Base-by-base conservation (phyloP, 1,140 invertebrate species). In the Panagrolaimus sp. region DNA sequence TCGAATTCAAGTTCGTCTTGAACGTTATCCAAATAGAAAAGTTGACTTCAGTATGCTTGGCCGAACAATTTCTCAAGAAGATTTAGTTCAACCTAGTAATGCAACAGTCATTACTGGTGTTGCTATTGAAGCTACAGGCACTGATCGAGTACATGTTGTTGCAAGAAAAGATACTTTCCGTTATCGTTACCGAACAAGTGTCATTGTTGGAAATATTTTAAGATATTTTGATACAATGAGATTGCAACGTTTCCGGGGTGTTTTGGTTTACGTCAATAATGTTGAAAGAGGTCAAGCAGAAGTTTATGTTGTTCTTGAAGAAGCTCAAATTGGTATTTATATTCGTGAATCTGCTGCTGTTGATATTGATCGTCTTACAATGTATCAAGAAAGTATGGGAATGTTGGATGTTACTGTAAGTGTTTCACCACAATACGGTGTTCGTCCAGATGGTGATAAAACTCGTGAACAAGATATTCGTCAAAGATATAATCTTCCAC, bases 91-190 rank as follows among this genome's bases (percentile, higher is more conserved):
- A 48, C 80, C 80, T 16, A 82, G 78, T 11, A 82, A 82, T 73
- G 75, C 75, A 43, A 83, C 81, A n/a, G 80, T 82, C 25, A 81
- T 83, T 23, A 82, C 80, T 5, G 78, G 80, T n/a, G 76, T 81
- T 42, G 72, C 79, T 9, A 31, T 82, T n/a, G 80, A 82, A 68
- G 80, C 79, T 23, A 81, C 76, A 16, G 80, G 82, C 46, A 83
- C 80, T 20, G 80, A 82, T 65, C 70, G 80, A 16, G 80, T 82
- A 9, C 79, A 80, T 51, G 80, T 82, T 46, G 43, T 82, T 51
- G 75, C 79, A 11, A 69, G 80, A 63, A 79, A 79, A 25, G 80
- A 82, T 68, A 82, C 80, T 1, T 63, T 81, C 25, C 53, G 80
- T 20, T 83, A 83, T 78, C 71, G 81, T 23, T 82, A 82, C 47